Conservation (phyloP, 2,113 vertebrate species). For the Nycticryphes semicollaris region DNA sequence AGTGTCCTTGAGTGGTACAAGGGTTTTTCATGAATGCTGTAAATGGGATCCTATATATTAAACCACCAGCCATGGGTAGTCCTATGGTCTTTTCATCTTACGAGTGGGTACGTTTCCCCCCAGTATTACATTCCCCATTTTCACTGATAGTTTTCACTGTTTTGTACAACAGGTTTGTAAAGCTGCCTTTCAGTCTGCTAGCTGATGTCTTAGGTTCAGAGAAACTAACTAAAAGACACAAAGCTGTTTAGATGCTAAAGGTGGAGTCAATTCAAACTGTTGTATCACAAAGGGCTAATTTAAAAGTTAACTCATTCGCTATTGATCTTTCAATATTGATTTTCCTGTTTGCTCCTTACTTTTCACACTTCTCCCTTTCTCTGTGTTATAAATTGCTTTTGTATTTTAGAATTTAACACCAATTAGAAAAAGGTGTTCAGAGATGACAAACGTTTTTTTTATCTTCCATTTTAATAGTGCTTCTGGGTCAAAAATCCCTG, state of each 20-base stretch:
- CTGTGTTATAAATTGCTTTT: constrained; percentile 12
- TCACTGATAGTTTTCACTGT: not conserved
- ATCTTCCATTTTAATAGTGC: constrained; percentile 2
- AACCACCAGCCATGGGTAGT: not conserved
- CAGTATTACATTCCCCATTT: not conserved
- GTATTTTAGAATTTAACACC: constrained; percentile 32
- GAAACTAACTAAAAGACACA: not conserved
- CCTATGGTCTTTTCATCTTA: not conserved
- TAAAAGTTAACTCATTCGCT: constrained; percentile 36
- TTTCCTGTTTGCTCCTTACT: constrained; percentile 5
- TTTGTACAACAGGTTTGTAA: not conserved
- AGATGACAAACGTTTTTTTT: constrained; percentile 25
- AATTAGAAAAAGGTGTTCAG: constrained; percentile 42
- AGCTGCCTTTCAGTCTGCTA: not conserved
- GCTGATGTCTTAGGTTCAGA: not conserved
- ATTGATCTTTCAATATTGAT: constrained; percentile 11
- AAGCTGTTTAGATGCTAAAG: constrained; percentile 7
- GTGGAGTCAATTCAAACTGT: constrained; percentile 16
- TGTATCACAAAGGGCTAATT: constrained; percentile 26
- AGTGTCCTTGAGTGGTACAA: constrained; percentile 47
- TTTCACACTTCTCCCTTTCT: constrained; percentile 18
- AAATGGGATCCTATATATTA: not conserved
- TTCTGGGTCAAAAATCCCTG: constrained; percentile 2
- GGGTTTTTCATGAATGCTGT: not conserved
- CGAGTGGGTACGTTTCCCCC: not conserved